Evolutionary conservation across 1,140 invertebrate species (phyloP).

Genomic region (Cryptotermes secundus): DNA sequence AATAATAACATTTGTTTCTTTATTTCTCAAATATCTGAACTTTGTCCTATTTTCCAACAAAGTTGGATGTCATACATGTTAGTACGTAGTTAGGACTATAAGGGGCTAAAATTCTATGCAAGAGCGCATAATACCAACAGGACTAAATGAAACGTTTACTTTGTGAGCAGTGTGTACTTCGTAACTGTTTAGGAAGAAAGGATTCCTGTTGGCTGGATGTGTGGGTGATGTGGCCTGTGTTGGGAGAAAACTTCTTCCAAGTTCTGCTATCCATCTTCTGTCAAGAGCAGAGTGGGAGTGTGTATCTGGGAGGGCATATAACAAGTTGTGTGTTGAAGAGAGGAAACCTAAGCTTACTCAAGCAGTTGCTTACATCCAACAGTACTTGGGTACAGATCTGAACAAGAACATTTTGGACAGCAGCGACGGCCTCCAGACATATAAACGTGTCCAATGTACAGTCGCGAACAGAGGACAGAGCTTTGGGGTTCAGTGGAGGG

Average conservation of each 20-base stretch:
- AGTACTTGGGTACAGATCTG: neutral
- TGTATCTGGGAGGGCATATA: neutral
- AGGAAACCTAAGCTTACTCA: constrained; percentile 1
- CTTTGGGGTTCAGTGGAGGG: no score
- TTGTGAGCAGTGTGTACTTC: neutral
- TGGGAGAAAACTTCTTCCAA: neutral
- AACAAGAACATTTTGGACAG: neutral
- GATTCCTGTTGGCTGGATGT: neutral
- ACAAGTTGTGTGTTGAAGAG: constrained; percentile 6
- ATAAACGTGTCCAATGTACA: no score
- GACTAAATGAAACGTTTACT: neutral
- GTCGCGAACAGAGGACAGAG: no score
- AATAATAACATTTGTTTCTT: no score
- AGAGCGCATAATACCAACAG: no score
- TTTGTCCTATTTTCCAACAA: no score
- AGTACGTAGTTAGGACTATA: no score
- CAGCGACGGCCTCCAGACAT: no score
- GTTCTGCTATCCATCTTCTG: neutral
- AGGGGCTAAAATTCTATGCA: no score
- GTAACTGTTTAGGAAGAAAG: neutral
- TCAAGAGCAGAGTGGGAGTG: constrained; percentile 3
- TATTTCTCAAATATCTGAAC: no score
- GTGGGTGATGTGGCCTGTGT: neutral
- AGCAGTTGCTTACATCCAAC: neutral
- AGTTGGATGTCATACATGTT: no score